phyloP scores from a whole-genome alignment of 2,797 vertebrate genomes.

The Decapterus maruadsi region DNA sequence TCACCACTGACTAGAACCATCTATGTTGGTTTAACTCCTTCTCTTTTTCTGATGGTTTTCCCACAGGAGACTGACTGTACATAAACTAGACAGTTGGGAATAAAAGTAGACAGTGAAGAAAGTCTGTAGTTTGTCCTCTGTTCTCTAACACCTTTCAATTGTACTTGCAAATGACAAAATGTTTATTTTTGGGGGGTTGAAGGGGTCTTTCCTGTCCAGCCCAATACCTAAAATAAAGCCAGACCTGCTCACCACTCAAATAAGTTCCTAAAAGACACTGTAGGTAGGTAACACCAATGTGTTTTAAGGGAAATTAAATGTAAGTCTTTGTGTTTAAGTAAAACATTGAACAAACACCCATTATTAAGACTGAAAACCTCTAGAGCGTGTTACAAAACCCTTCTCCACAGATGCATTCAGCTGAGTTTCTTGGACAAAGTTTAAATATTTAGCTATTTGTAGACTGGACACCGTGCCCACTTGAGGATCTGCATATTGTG shows the following conservation, averaged over 20 bases:
- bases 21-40: constrained; percentile 76
- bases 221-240: too few species aligned
- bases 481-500: constrained; percentile 29
- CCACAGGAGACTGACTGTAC: constrained; percentile 80
- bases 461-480: constrained; percentile 2
- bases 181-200: neutral
- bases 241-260: neutral
- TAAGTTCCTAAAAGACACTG: too few species aligned
- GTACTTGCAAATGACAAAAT: neutral
- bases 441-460: constrained; percentile 39
- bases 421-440: constrained; percentile 31
- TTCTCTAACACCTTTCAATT: constrained; percentile 33
- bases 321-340: constrained; percentile 19
- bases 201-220: too few species aligned
- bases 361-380: constrained; percentile 22
- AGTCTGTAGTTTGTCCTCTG: constrained; percentile 49
- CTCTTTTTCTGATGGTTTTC: constrained; percentile 77
- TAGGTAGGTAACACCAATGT: too few species aligned
- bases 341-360: constrained; percentile 23
- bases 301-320: constrained; percentile 28
- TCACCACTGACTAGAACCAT: constrained; percentile 64
- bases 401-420: constrained; percentile 22
- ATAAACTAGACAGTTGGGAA: constrained; percentile 81
- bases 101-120: constrained; percentile 72
- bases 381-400: constrained; percentile 10